Base-by-base conservation (phyloP, 2,113 vertebrate genomes). In the Chaetura pelagica region DNA sequence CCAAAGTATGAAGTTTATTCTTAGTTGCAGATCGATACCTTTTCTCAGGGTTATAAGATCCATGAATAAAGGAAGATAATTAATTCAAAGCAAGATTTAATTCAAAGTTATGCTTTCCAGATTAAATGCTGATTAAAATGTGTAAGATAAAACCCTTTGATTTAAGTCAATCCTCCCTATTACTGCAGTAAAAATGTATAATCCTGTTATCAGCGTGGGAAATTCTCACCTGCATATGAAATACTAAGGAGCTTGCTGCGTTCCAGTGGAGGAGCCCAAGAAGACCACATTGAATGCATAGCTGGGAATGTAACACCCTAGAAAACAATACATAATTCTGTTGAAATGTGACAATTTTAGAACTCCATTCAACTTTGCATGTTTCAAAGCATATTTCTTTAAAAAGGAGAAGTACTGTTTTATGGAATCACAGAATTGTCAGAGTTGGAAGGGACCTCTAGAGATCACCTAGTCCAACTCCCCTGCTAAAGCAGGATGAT, bases 211-310 rank as follows among this genome's bases (percentile, higher is more conserved):
- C 58, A 76, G 80, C 9, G 29, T 96, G 89, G 93, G 88, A 83
- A 91, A 51, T 86, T 90, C 97, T 98, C 93, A 99, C 99, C 99
- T 94, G 99, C 98, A 88, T 99, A 99, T n/a, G 99, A 99, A 95
- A 99, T 99, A 66, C 98, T 99, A 84, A 99, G 98, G 84, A 99
- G 98, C 52, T 99, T 98, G 97, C 99, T 99, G 94, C 99, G 99
- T 98, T 99, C 99, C 94, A 99, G 92, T 1, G 99, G 99, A 18
- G 99, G 99, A 26, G 99, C 99, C 99, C 99, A 99, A 6, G 98
- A 98, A 8, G 99, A 98, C 99, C 99, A 99, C 98, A 99, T 99
- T 9, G 98, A 98, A 92, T 99, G 99, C 99, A 99, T 99, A 9
- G 99, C 99, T 76, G 99, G 99, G 93, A 98, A 99, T 2, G 99